Evolutionary conservation across 2,797 vertebrate species (phyloP).

Genomic region (Geotrypetes seraphini): DNA sequence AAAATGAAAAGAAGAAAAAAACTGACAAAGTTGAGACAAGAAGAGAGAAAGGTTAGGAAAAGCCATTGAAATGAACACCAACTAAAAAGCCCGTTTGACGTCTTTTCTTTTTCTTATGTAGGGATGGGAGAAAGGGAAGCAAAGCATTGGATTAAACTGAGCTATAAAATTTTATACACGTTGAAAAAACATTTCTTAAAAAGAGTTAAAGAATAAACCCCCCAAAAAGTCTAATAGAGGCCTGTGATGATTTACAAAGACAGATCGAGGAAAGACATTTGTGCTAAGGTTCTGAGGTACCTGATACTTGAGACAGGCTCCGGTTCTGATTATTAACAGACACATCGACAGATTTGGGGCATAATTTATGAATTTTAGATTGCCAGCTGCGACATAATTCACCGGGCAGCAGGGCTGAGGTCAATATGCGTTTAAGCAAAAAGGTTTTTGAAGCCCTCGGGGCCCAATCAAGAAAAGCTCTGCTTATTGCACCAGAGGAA

Average conservation of each 20-base stretch:
- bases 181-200: neutral
- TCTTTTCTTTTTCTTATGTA: slow-evolving; percentile 2
- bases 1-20: neutral
- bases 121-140: too few species aligned
- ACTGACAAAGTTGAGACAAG: neutral
- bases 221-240: slow-evolving; percentile 37
- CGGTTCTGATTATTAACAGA: slow-evolving; percentile 15
- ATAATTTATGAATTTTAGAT: slow-evolving; percentile 40
- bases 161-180: neutral
- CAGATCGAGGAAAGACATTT: slow-evolving; percentile 18
- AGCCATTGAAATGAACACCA: neutral
- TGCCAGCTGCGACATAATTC: slow-evolving; percentile 43
- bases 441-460: slow-evolving; percentile 40
- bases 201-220: slow-evolving; percentile 11
- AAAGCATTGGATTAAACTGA: neutral
- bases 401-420: slow-evolving; percentile 36
- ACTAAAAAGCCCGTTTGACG: neutral
- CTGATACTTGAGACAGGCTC: slow-evolving; percentile 7
- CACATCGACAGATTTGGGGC: slow-evolving; percentile 17
- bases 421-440: slow-evolving; percentile 59
- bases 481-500: slow-evolving; percentile 7
- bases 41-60: slow-evolving; percentile 5
- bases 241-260: slow-evolving; percentile 45
- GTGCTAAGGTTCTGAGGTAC: slow-evolving; percentile 18
- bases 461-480: slow-evolving; percentile 42